A percentile compares a stretch with the other conserved stretches of the same genome.
These are phyloP conservation scores for Eufriesea mexicana DNA, from an alignment of 1,140 invertebrate genomes.

Conservation along the genomic window DNA sequence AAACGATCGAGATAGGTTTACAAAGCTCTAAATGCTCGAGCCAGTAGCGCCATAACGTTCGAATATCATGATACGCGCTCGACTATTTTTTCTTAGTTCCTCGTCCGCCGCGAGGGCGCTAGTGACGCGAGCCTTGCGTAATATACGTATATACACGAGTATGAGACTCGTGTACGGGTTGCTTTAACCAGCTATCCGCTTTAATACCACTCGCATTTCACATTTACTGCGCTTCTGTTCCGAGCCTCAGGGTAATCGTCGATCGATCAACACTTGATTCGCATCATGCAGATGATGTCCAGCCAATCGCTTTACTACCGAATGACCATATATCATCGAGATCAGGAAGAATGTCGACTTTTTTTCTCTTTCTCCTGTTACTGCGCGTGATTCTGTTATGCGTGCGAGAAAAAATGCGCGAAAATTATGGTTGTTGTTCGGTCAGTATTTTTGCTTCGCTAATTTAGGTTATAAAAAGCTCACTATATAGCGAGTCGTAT, in stretches of 20 bases:
- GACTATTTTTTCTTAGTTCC: no score
- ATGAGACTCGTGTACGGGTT: no score
- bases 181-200: no score
- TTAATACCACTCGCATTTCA: no score
- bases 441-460: slow-evolving; percentile 42
- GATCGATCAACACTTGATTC: slow-evolving; percentile 25
- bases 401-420: neutral
- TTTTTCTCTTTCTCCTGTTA: neutral
- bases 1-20: no score
- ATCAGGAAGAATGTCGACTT: neutral
- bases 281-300: slow-evolving; percentile 3
- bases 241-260: neutral
- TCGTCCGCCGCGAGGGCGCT: no score
- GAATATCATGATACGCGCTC: no score
- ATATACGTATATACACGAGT: no score
- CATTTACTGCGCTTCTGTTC: neutral
- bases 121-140: no score
- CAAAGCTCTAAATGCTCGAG: no score
- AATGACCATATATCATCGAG: neutral
- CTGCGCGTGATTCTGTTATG: neutral
- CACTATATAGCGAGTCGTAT: slow-evolving; percentile 56
- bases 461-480: slow-evolving; percentile 49
- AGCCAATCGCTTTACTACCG: slow-evolving; percentile 20
- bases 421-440: slow-evolving; percentile 38
- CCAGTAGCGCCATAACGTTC: no score